phyloP scores from a whole-genome alignment of 2,888 invertebrate genomes.

The Drosophila histrio region DNA sequence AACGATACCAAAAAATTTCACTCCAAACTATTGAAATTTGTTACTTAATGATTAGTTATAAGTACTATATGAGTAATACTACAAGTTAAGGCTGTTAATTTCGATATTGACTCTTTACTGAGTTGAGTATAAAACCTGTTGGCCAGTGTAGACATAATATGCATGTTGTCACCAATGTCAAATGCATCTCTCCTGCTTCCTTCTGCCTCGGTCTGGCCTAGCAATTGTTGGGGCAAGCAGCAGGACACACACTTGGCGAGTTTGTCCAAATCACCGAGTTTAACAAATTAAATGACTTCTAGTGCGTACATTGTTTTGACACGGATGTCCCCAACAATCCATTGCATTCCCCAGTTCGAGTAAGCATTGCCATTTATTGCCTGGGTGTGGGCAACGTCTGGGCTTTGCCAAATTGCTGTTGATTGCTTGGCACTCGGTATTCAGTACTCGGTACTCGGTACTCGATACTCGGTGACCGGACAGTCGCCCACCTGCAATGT shows the following conservation, averaged over 20 bases:
- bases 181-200: conserved; percentile 14
- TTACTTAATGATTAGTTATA: too few species aligned
- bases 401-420: conserved; percentile 73
- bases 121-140: conserved; percentile 13
- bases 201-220: background rate
- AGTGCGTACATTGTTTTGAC: conserved; percentile 81
- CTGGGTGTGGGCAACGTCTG: conserved; percentile 50
- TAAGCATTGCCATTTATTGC: background rate
- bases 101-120: background rate
- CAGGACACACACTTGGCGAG: conserved; percentile 32
- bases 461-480: background rate
- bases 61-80: too few species aligned
- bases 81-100: background rate
- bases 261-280: conserved; percentile 81
- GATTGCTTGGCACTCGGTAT: conserved; percentile 19
- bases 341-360: conserved; percentile 1
- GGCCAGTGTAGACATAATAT: conserved; percentile 45
- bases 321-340: conserved; percentile 60
- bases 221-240: background rate
- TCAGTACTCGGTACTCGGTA: conserved; percentile 22
- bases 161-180: conserved; percentile 65
- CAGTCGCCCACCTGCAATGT: conserved; percentile 52
- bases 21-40: too few species aligned
- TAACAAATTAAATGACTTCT: conserved; percentile 84
- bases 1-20: too few species aligned